phyloP scores from a whole-genome alignment of 1,140 invertebrate genomes.

The Lucilia sericata region DNA sequence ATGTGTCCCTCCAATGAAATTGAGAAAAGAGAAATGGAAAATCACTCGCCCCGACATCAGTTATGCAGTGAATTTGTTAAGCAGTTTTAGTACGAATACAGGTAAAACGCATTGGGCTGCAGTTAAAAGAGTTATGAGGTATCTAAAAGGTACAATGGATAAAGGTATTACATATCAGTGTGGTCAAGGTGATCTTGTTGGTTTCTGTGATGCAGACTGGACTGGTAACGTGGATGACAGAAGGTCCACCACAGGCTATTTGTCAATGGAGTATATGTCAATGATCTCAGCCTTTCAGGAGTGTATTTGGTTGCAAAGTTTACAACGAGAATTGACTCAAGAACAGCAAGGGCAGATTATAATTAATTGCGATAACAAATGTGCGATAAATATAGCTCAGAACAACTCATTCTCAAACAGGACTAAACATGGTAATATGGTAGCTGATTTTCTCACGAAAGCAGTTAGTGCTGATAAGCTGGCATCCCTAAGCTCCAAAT shows the following conservation, averaged over 20 bases:
- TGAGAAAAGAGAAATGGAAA: too few species aligned
- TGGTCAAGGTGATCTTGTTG: background rate
- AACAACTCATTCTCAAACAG: too few species aligned
- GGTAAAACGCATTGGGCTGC: constrained; percentile 21
- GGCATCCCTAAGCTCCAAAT: too few species aligned
- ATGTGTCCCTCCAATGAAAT: too few species aligned
- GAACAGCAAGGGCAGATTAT: constrained; percentile 13
- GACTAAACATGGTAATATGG: too few species aligned
- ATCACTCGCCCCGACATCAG: background rate
- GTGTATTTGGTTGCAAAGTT: constrained; percentile 46
- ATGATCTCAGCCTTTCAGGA: constrained; percentile 52
- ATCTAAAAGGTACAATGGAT: constrained; percentile 25
- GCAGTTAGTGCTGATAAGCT: too few species aligned
- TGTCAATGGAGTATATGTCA: constrained; percentile 56
- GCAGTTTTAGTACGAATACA: background rate
- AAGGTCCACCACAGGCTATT: background rate
- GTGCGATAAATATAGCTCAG: constrained; percentile 52
- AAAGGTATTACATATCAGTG: too few species aligned
- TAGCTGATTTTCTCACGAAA: too few species aligned
- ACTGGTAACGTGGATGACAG: background rate
- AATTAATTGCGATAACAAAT: constrained; percentile 52
- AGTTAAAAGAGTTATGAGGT: constrained; percentile 18
- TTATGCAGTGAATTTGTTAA: too few species aligned
- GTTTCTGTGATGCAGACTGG: constrained; percentile 31
- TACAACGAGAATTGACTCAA: constrained; percentile 12